Conservation (phyloP, 35 echinoderm and acorn worm genomes). For the Stichopus chloronotus region DNA sequence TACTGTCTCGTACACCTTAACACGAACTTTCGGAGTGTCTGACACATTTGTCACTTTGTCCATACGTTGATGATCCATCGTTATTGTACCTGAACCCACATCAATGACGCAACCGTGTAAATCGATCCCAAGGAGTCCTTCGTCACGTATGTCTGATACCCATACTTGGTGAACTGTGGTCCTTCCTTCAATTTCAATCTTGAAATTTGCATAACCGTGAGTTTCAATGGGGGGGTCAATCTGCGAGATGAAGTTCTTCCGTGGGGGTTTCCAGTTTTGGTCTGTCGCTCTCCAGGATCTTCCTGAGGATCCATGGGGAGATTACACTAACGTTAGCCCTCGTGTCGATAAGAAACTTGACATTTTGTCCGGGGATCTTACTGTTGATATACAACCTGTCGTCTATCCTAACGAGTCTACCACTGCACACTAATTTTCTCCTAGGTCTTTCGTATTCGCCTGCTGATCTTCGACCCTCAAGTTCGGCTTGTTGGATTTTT, state of each 20-base stretch:
- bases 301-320: neutral
- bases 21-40: neutral
- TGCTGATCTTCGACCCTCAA: slow-evolving; percentile 41
- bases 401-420: neutral
- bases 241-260: neutral
- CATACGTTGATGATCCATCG: neutral
- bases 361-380: neutral
- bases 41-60: neutral
- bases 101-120: neutral
- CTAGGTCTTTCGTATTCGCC: neutral
- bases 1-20: neutral
- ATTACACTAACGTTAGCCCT: slow-evolving; percentile 18
- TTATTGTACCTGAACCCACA: neutral
- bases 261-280: neutral
- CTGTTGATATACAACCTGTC: slow-evolving; percentile 12
- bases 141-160: slow-evolving; percentile 42
- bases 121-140: slow-evolving; percentile 34
- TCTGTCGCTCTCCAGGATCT: neutral
- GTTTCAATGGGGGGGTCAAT: neutral
- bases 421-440: neutral
- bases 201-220: neutral
- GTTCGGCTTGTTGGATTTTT: slow-evolving; percentile 47
- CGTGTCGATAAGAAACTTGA: neutral
- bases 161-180: slow-evolving; percentile 53
- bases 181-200: neutral